These are phyloP conservation scores for Timema podura DNA, from an alignment of 2,888 invertebrate genomes.

Conservation along the genomic window DNA sequence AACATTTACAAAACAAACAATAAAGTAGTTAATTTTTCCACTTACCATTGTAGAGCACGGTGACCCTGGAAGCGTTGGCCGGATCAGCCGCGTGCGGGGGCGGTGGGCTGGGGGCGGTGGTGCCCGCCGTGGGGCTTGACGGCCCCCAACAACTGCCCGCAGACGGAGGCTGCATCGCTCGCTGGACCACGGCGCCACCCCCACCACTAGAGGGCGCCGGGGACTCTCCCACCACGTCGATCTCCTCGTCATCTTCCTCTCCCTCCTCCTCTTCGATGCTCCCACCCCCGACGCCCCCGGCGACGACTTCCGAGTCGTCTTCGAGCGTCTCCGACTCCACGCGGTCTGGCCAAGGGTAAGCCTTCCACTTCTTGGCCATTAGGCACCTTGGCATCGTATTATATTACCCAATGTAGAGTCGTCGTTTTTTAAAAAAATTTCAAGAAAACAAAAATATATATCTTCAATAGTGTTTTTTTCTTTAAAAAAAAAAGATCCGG, in stretches of 20 bases:
- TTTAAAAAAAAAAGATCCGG: too few species aligned
- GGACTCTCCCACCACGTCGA: conserved; percentile 78
- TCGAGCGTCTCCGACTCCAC: conserved; percentile 36
- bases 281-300: conserved; percentile 37
- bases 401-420: too few species aligned
- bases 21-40: conserved; percentile 30
- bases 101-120: conserved; percentile 53
- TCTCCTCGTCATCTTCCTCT: conserved; percentile 60
- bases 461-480: too few species aligned
- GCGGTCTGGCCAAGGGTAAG: conserved; percentile 71
- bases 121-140: conserved; percentile 70
- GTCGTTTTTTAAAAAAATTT: too few species aligned
- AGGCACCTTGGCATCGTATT: conserved; percentile 83
- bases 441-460: too few species aligned
- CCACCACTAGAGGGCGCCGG: conserved; percentile 37
- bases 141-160: conserved; percentile 65
- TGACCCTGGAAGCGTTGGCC: conserved; percentile 52
- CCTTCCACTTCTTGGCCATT: conserved; percentile 96
- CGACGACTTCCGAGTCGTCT: conserved; percentile 41
- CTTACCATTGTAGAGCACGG: conserved; percentile 68
- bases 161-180: conserved; percentile 24
- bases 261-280: conserved; percentile 35
- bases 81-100: conserved; percentile 55
- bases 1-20: too few species aligned
- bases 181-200: neutral